Evolutionary conservation across 2,888 invertebrate genomes (phyloP).

Genomic region (Drosophila maculinotata): DNA sequence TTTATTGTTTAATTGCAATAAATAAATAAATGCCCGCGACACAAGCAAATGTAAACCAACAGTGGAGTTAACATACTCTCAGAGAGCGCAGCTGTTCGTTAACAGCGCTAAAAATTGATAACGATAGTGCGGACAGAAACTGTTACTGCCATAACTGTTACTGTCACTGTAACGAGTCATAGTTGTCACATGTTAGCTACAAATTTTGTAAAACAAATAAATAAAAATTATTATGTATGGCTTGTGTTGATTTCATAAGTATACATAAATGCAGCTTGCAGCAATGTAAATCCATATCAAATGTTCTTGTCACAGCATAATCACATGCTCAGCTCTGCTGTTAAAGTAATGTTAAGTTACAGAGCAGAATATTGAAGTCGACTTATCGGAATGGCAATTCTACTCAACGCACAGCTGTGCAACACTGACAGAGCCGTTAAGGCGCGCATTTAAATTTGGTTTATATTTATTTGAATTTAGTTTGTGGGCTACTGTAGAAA

Average conservation of each 20-base stretch:
- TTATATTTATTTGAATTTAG: not conserved
- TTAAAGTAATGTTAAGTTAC: not conserved
- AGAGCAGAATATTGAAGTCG: not conserved
- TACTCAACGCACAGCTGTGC: not conserved
- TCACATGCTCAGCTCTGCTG: constrained; percentile 8
- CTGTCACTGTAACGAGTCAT: not conserved
- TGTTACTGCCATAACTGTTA: not conserved
- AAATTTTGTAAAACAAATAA: too few relatives aligned
- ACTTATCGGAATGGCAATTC: not conserved
- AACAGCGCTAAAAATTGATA: constrained; percentile 13
- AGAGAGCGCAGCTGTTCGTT: constrained; percentile 31
- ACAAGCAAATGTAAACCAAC: constrained; percentile 19
- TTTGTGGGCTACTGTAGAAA: not conserved
- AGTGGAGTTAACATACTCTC: constrained; percentile 6
- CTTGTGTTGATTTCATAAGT: not conserved
- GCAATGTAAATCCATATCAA: not conserved
- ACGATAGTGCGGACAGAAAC: not conserved
- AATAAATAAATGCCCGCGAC: constrained; percentile 44
- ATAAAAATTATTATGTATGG: too few relatives aligned
- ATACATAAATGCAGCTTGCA: too few relatives aligned
- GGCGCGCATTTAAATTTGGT: not conserved
- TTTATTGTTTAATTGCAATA: constrained; percentile 12
- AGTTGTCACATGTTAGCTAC: too few relatives aligned
- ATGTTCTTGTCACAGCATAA: not conserved
- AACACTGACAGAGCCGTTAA: not conserved